These are phyloP conservation scores for Halictus rubicundus DNA, from an alignment of 1,140 invertebrate genomes.

Conservation along the genomic window DNA sequence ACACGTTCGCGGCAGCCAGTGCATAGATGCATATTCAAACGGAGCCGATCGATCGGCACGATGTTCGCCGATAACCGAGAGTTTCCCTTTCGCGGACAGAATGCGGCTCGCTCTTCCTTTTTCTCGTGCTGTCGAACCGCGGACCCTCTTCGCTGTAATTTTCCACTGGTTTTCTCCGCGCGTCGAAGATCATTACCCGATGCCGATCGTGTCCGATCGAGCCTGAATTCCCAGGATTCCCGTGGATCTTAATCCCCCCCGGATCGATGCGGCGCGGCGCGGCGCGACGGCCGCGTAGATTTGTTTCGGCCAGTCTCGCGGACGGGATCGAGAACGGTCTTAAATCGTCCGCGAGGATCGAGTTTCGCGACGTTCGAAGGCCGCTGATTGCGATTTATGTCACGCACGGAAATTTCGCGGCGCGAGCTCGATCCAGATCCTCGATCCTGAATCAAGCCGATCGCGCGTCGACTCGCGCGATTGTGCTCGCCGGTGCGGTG, in stretches of 20 bases:
- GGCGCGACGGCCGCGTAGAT: too few species aligned
- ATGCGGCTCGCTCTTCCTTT: constrained; percentile 41
- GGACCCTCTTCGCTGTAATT: constrained; percentile 47
- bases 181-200: constrained; percentile 38
- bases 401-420: constrained; percentile 16
- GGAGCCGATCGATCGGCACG: not conserved
- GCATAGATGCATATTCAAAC: constrained; percentile 13
- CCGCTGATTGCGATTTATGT: constrained; percentile 42
- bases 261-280: too few species aligned
- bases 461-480: constrained; percentile 21
- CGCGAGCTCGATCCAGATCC: not conserved
- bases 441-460: constrained; percentile 5
- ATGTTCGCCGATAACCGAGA: constrained; percentile 45
- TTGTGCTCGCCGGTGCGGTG: not conserved
- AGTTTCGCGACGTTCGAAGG: constrained; percentile 6
- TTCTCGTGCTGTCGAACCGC: constrained; percentile 23
- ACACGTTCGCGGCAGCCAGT: not conserved
- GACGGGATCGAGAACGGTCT: too few species aligned
- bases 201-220: constrained; percentile 19
- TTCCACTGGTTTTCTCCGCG: constrained; percentile 54
- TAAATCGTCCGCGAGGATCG: constrained; percentile 22
- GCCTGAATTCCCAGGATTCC: constrained; percentile 17
- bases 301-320: too few species aligned
- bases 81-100: constrained; percentile 61
- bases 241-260: constrained; percentile 14